These are phyloP conservation scores for Pyrrhosoma nymphula DNA, from an alignment of 2,888 invertebrate genomes.

Conservation along the genomic window DNA sequence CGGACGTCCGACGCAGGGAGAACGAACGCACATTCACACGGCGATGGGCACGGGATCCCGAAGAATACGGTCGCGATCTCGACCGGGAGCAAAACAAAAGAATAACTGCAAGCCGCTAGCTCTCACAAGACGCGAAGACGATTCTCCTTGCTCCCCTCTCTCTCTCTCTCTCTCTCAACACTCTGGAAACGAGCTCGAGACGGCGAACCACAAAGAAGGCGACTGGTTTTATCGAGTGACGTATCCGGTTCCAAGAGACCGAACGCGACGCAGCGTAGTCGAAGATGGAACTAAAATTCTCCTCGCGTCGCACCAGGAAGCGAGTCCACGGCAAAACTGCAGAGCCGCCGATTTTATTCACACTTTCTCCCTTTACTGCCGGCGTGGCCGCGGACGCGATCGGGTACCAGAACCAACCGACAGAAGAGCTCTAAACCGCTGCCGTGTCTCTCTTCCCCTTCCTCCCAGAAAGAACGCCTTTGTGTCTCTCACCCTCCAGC, in stretches of 20 bases:
- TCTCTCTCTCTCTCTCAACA: neutral
- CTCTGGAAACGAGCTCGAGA: neutral
- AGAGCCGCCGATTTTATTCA: neutral
- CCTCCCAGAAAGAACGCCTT: neutral
- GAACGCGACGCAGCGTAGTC: neutral
- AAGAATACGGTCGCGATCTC: conserved; percentile 17
- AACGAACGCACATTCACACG: conserved; percentile 62
- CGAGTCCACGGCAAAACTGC: neutral
- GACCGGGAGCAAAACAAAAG: neutral
- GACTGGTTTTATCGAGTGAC: neutral
- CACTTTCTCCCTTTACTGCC: neutral
- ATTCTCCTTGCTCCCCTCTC: neutral
- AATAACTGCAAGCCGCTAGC: conserved; percentile 3
- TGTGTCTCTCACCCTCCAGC: neutral
- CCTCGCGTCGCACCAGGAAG: neutral
- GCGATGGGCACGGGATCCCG: neutral
- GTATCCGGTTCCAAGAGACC: conserved; percentile 19
- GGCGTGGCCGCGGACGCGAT: neutral
- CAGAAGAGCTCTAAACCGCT: neutral
- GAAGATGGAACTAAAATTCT: neutral
- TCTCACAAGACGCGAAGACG: neutral
- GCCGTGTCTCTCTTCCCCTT: neutral
- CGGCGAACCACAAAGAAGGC: neutral
- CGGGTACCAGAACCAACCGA: neutral
- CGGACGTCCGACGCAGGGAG: conserved; percentile 54